Evolutionary conservation across 2,113 vertebrate genomes (phyloP), one percentile per base, ranked within the genome.

Genomic region (Halcyon senegalensis): DNA sequence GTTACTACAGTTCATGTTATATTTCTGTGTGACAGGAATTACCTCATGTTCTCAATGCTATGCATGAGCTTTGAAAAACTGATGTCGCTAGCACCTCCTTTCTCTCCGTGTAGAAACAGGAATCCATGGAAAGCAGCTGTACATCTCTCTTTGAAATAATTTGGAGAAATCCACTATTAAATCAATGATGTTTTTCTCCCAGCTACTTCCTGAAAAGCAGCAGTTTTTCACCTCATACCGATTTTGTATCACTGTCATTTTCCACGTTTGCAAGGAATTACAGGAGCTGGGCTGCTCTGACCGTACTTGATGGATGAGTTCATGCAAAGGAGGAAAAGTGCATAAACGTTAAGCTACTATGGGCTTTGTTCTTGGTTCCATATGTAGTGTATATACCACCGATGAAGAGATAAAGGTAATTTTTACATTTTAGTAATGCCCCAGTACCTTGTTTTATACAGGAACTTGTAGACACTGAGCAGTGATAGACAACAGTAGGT

Each of bases 21-120:
- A 53, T 91, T 94, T 94, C 93, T 82, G 75, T 88, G 77, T 89
- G 94, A 76, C 24, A 56, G 59, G 90, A 91, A 91, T 92, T 86
- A 74, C 1, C 2, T 30, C 62, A 16, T 28, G 8, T 77, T 13
- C 17, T 84, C 81, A 94, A 39, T 59, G 66, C 44, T 51, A 25
- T 19, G 21, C 39, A 18, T 60, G 75, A 70, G 20, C 43, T 88
- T 55, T 77, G 58, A 83, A 86, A 93, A 86, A n/a, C 28, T 48
- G 41, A 14, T 60, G 16, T 60, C 74, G 33, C 16, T 75, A 64
- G 11, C 39, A 56, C 24, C 48, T 59, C 24, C 41, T 86, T 80
- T 24, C 60, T 80, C 44, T 91, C 66, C 79, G 25, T 70, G 44
- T n/a, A 73, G 69, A 68, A 82, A 60, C 9, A 51, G 35, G 21